Conservation (phyloP, 2,888 invertebrate species). For the Melanargia galathea region DNA sequence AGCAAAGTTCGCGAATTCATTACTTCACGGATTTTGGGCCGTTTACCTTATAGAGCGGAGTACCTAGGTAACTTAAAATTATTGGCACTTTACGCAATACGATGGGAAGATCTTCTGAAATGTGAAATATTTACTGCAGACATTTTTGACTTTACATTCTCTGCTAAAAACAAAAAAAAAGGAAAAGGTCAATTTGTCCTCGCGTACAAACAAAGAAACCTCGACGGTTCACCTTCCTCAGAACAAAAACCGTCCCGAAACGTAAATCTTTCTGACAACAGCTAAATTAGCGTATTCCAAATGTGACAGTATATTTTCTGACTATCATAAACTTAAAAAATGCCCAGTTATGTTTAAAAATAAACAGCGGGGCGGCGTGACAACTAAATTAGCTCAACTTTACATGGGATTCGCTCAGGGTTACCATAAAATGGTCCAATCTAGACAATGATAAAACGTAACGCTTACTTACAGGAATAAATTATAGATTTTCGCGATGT, state of each 20-base stretch:
- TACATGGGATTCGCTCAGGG: constrained; percentile 30
- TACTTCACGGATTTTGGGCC: no score
- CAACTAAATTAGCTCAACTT: constrained; percentile 57
- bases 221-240: background rate
- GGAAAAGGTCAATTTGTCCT: constrained; percentile 23
- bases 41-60: no score
- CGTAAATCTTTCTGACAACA: constrained; percentile 30
- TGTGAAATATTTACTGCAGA: no score
- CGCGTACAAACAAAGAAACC: constrained; percentile 25
- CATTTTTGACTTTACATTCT: no score
- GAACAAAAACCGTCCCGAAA: constrained; percentile 9
- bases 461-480: no score
- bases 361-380: constrained; percentile 48
- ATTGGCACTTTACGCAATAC: no score
- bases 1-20: no score
- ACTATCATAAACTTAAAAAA: constrained; percentile 39
- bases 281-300: constrained; percentile 36
- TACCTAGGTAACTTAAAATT: no score
- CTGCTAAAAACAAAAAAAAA: constrained; percentile 13
- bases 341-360: constrained; percentile 46
- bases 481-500: no score
- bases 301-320: constrained; percentile 27
- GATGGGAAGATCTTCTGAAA: no score
- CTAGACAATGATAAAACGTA: no score
- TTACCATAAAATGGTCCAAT: background rate